Base-by-base conservation (phyloP, 2,113 vertebrate genomes). In the Zootoca vivipara region DNA sequence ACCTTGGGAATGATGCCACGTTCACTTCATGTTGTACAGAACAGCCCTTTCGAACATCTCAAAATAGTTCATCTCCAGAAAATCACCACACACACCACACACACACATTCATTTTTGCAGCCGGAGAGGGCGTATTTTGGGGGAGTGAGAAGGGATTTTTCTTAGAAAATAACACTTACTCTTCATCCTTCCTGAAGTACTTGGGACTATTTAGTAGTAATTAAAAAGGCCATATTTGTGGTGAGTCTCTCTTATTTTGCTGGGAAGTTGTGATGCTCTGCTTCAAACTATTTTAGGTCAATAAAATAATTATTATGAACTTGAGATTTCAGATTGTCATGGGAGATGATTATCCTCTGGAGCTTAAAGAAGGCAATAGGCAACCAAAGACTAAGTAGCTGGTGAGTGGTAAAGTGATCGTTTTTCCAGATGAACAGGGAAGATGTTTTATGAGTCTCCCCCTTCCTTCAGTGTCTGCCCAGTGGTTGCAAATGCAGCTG, bases 141-240 rank as follows among this genome's bases (percentile, higher is more conserved):
- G 58, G 58, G 1, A 62, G 18, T 62, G 58, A 62, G 58, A 20
- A 62, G 58, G 16, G 18, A 69, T 35, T 85, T 52, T 5, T 84
- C 20, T 35, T 74, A 74, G 73, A 22, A 52, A 62, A 4, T 7
- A 30, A 77, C 0, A 89, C 86, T 89, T 90, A 15, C 5, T 83
- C 56, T 40, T 83, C 10, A 82, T 4, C 0, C 9, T 91, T 91
- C 40, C 33, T 69, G 1, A 70, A 26, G 15, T 8, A 85, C 64
- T 87, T 90, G 85, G 26, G 15, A 62, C 52, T 84, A 87, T 92
- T 3, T 38, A 85, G 0, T 77, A 85, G 0, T 77, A 58, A 69
- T 30, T 90, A 28, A 42, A 73, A 87, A 79, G 82, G 75, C 40
- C 33, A 30, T 86, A 24, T 26, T 33, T 12, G 7, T 38, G 3